These are phyloP conservation scores for Clarias gariepinus DNA, from an alignment of 2,113 vertebrate genomes.

Conservation along the genomic window DNA sequence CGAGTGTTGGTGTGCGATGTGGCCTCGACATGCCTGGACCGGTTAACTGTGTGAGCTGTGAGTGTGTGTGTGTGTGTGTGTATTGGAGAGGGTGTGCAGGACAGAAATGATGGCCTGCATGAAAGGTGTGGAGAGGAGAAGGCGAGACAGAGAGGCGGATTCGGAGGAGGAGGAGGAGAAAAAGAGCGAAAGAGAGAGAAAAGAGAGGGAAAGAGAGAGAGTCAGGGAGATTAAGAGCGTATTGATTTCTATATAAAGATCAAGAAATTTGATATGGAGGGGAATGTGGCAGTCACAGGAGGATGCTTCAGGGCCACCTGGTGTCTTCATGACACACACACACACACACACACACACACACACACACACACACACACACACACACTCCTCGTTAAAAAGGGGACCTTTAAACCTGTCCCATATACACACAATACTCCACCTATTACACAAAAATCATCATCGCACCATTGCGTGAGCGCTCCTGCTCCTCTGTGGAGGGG, in stretches of 20 bases:
- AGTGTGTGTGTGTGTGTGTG: conserved; percentile 17
- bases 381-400: neutral
- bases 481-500: neutral
- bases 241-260: conserved; percentile 79
- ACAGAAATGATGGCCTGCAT: conserved; percentile 29
- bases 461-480: neutral
- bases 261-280: conserved; percentile 69
- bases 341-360: conserved; percentile 17
- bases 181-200: conserved; percentile 21
- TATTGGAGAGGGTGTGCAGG: conserved; percentile 17
- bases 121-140: conserved; percentile 47
- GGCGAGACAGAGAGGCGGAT: conserved; percentile 1
- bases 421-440: neutral
- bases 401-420: conserved; percentile 16
- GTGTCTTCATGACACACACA: conserved; percentile 63
- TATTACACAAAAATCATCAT: conserved; percentile 8
- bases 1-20: conserved; percentile 51
- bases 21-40: conserved; percentile 65
- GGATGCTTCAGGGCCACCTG: conserved; percentile 39
- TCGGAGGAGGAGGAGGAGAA: conserved; percentile 26
- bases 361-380: conserved; percentile 3
- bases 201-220: conserved; percentile 40
- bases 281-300: conserved; percentile 43
- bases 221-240: conserved; percentile 67
- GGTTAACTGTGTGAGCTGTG: conserved; percentile 37